Percentiles rank a stretch among this genome's conserved stretches.
These are phyloP conservation scores for Pygocentrus nattereri DNA, from an alignment of 2,797 vertebrate species.

Conservation along the genomic window DNA sequence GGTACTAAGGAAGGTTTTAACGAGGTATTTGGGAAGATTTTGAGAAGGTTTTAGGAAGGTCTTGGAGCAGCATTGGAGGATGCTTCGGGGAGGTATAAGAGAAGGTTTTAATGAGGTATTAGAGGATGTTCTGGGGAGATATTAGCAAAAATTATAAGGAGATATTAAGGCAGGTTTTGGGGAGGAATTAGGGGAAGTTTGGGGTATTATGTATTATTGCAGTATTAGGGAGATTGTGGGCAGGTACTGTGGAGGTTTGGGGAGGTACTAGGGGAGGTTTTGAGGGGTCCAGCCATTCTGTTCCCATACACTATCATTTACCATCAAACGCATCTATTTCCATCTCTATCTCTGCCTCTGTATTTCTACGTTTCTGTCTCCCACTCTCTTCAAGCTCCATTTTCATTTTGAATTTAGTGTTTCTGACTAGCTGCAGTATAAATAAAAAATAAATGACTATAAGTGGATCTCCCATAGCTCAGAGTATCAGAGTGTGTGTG, in stretches of 20 bases:
- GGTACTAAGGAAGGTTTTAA: neutral
- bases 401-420: neutral
- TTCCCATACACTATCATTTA: neutral
- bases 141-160: too few relatives aligned
- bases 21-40: neutral
- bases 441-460: neutral
- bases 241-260: too few relatives aligned
- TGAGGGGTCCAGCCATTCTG: neutral
- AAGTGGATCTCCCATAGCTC: neutral
- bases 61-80: neutral
- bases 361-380: neutral
- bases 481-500: slow-evolving; percentile 2
- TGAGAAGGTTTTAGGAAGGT: neutral
- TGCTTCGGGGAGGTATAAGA: neutral
- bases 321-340: neutral
- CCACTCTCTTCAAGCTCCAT: neutral
- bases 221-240: too few relatives aligned
- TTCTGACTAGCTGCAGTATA: neutral
- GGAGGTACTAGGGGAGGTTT: neutral
- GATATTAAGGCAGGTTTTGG: neutral
- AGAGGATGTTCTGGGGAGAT: neutral
- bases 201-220: too few relatives aligned
- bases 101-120: too few relatives aligned
- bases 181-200: neutral
- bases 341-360: slow-evolving; percentile 21